Percentiles rank a stretch among this genome's conserved stretches.
These are phyloP conservation scores for Drosophila testacea DNA, from an alignment of 2,888 invertebrate genomes.

Conservation along the genomic window DNA sequence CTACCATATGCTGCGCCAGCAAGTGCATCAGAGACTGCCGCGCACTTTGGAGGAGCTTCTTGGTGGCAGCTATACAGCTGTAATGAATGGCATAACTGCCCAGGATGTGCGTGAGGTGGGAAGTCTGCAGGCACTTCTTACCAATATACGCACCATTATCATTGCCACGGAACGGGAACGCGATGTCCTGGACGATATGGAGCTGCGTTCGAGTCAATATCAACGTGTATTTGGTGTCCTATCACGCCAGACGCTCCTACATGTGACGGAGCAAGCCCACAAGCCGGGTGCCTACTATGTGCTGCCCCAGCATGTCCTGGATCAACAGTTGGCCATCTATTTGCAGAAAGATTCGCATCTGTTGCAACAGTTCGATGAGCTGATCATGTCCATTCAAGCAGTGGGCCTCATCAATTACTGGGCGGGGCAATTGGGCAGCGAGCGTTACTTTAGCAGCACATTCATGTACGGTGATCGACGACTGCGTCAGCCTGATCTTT, in stretches of 20 bases:
- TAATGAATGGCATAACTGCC: conserved; percentile 44
- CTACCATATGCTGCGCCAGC: conserved; percentile 61
- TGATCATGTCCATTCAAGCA: conserved; percentile 49
- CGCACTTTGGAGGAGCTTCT: conserved; percentile 46
- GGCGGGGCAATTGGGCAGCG: conserved; percentile 37
- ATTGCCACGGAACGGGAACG: conserved; percentile 32
- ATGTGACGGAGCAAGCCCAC: conserved; percentile 23
- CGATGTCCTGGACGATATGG: conserved; percentile 47
- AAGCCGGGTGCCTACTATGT: conserved; percentile 48
- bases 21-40: conserved; percentile 58
- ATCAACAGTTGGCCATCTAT: conserved; percentile 60
- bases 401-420: conserved; percentile 59
- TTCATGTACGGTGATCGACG: conserved; percentile 36
- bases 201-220: conserved; percentile 11
- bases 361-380: conserved; percentile 47
- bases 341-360: conserved; percentile 59
- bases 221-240: conserved; percentile 35
- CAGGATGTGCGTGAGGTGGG: conserved; percentile 42
- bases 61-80: conserved; percentile 46
- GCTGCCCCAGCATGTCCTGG: conserved; percentile 43
- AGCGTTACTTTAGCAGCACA: conserved; percentile 41
- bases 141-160: conserved; percentile 12
- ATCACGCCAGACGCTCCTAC: conserved; percentile 47
- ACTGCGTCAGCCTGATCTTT: conserved; percentile 48
- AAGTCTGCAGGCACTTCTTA: conserved; percentile 25